These are phyloP conservation scores for Poecilia velifera DNA, from an alignment of 2,797 vertebrate genomes.

Conservation along the genomic window DNA sequence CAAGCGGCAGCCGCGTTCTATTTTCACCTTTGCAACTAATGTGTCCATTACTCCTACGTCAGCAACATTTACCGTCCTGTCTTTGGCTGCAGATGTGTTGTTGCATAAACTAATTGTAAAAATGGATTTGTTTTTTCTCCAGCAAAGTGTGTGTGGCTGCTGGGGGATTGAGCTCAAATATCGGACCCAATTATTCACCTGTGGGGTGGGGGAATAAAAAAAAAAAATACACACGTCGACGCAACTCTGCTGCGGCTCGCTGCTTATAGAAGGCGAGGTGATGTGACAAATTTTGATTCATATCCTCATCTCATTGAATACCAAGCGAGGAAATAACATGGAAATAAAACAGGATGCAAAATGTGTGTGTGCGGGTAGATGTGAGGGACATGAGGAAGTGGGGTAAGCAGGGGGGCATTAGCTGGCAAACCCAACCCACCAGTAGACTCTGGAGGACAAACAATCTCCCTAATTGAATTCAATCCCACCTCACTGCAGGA, in stretches of 20 bases:
- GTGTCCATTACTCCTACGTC: constrained; percentile 56
- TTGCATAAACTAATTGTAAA: constrained; percentile 50
- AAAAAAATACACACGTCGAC: not conserved
- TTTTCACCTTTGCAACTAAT: constrained; percentile 71
- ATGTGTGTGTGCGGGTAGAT: constrained; percentile 17
- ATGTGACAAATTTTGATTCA: constrained; percentile 34
- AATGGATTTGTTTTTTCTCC: constrained; percentile 46
- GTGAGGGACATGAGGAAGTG: not conserved
- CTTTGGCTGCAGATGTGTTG: constrained; percentile 26
- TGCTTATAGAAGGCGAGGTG: constrained; percentile 22
- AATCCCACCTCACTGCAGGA: constrained; percentile 67
- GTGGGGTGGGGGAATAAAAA: constrained; percentile 10
- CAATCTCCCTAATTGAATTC: constrained; percentile 80
- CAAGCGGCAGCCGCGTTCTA: constrained; percentile 57
- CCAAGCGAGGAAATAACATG: constrained; percentile 10
- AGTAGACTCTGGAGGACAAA: constrained; percentile 72
- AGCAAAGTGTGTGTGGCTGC: constrained; percentile 9
- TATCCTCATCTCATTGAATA: constrained; percentile 31
- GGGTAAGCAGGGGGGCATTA: constrained; percentile 7
- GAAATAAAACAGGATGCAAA: constrained; percentile 24
- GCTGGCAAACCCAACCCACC: constrained; percentile 56
- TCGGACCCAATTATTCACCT: constrained; percentile 30
- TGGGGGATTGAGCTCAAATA: constrained; percentile 32
- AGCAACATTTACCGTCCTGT: constrained; percentile 61
- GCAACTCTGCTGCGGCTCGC: constrained; percentile 24